Evolutionary conservation across 1,140 invertebrate species (phyloP), one percentile per base, ranked within the genome.

Genomic region (Ptiloglossa arizonensis): DNA sequence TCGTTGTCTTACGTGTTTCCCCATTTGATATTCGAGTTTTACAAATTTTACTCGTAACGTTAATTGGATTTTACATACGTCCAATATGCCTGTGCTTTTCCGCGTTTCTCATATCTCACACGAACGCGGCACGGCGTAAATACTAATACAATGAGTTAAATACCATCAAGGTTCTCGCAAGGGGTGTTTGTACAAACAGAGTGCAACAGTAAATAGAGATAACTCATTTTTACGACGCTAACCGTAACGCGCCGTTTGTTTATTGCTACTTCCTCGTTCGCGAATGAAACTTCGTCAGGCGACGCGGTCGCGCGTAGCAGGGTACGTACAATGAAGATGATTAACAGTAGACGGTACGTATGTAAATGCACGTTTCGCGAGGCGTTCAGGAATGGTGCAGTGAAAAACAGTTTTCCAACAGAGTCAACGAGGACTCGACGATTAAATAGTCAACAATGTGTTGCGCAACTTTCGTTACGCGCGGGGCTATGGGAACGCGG

Each of bases 301-400:
- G 64, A 35, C 64, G 24, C 19, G 64, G 24, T 69, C 50, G 41
- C 17, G 38, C 19, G 27, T 59, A 57, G 56, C 32, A 44, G 24
- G 24, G 6, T 41, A 9, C 56, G 6, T 5, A 22, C 22, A 38
- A 41, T 9, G 3, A n/a, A 41, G 48, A 63, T 52, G 24, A 73
- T 64, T 52, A 73, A 63, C 46, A 11, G 35, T 11, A 24, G 13
- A 19, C 24, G 41, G 2, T n/a, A 5, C 70, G 32, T 27, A 11
- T 15, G 57, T 56, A 32, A 60, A 71, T 24, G 57, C 24, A 13
- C 27, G 35, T 27, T 54, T 74, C 60, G 44, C 48, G 24, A 52
- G 9, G 8, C 52, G 35, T 68, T 52, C 44, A 59, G 54, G 52
- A 76, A 76, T 76, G 48, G 66, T 48, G 56, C 48, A 59, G 69